Evolutionary conservation across 2,113 vertebrate genomes (phyloP).

Genomic region (Gobius niger): DNA sequence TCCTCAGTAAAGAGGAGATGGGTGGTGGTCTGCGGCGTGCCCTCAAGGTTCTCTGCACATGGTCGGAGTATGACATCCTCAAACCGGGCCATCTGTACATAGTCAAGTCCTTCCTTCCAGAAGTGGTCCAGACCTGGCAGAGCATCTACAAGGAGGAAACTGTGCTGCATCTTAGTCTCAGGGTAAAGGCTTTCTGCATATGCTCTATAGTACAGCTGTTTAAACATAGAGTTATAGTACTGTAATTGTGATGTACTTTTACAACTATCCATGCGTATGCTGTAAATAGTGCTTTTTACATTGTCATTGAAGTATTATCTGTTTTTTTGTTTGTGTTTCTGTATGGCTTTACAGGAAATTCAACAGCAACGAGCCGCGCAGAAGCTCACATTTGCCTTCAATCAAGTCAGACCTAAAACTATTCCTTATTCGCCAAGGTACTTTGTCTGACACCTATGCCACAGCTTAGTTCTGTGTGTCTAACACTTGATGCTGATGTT

Average conservation of each 20-base stretch:
- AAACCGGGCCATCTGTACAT: conserved; percentile 96
- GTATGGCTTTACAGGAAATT: conserved; percentile 85
- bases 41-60: conserved; percentile 95
- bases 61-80: conserved; percentile 96
- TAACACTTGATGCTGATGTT: background rate
- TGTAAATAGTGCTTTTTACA: background rate
- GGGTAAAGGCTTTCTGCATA: conserved; percentile 75
- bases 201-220: background rate
- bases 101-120: conserved; percentile 97
- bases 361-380: conserved; percentile 97
- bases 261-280: background rate
- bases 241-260: background rate
- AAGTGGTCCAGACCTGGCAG: conserved; percentile 95
- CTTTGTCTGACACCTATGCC: background rate
- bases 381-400: conserved; percentile 98
- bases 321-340: background rate
- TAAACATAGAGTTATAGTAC: background rate
- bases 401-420: conserved; percentile 96
- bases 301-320: background rate
- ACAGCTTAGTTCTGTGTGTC: background rate
- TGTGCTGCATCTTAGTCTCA: conserved; percentile 95
- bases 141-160: conserved; percentile 97
- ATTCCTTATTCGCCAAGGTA: conserved; percentile 97
- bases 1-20: conserved; percentile 99
- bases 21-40: conserved; percentile 92